A percentile compares a stretch with the other conserved stretches of the same genome.
Evolutionary conservation across 2,888 invertebrate species (phyloP).

Genomic region (Poecilobothrus nobilitatus): DNA sequence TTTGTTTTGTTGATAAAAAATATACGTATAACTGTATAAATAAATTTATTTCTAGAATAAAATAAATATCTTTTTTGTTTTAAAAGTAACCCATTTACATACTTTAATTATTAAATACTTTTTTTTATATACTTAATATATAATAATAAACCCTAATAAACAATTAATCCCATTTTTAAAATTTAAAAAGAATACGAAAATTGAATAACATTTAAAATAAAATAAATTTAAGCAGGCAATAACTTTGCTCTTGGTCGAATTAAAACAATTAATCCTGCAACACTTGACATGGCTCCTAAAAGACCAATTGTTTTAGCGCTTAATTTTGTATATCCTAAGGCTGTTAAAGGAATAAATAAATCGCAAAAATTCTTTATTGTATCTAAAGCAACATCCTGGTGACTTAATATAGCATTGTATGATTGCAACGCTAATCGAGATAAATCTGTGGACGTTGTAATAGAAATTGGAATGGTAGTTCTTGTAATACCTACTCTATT

Average conservation of each 20-base stretch:
- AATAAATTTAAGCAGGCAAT: slow-evolving; percentile 47
- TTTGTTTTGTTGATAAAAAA: too few species aligned
- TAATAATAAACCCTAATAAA: too few species aligned
- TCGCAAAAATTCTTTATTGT: slow-evolving; percentile 80
- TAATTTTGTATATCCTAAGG: slow-evolving; percentile 67
- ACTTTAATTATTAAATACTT: too few species aligned
- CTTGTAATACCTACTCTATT: slow-evolving; percentile 38
- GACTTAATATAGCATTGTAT: slow-evolving; percentile 31
- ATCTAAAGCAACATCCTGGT: slow-evolving; percentile 68
- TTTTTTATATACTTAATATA: too few species aligned
- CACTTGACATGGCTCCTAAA: slow-evolving; percentile 71
- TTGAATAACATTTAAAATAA: slow-evolving; percentile 18
- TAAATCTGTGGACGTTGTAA: slow-evolving; percentile 31
- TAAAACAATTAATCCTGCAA: slow-evolving; percentile 67
- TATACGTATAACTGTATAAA: too few species aligned
- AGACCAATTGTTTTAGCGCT: slow-evolving; percentile 70
- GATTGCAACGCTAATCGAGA: slow-evolving; percentile 31
- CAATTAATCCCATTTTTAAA: too few species aligned
- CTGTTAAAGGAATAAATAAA: slow-evolving; percentile 74
- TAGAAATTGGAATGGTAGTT: slow-evolving; percentile 27
- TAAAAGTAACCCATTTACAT: too few species aligned
- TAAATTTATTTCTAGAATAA: too few species aligned
- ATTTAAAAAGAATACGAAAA: slow-evolving; percentile 9
- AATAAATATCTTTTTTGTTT: too few species aligned
- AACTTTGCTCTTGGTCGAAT: slow-evolving; percentile 72